Conservation (phyloP, 1,140 invertebrate species). For the Bombus waltoni region DNA sequence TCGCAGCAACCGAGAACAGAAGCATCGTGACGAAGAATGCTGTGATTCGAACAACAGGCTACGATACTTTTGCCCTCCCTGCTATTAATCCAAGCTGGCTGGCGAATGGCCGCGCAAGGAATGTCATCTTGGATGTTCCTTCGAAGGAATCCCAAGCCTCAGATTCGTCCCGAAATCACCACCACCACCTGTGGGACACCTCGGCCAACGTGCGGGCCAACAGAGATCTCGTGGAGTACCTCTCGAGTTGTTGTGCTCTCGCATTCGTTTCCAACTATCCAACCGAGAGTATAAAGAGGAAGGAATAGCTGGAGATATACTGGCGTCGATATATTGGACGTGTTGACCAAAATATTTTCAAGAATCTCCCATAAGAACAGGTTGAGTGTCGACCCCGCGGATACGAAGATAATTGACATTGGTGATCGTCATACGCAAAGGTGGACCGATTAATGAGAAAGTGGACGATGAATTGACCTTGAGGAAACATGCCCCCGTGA, state of each 20-base stretch:
- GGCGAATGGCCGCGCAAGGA: conserved; percentile 8
- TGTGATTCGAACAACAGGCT: conserved; percentile 44
- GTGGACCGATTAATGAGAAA: conserved; percentile 15
- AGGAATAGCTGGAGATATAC: neutral
- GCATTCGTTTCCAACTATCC: neutral
- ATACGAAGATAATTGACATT: neutral
- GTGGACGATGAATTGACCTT: conserved; percentile 57
- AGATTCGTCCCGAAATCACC: neutral
- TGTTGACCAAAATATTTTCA: neutral
- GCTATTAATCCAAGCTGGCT: neutral
- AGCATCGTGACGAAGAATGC: conserved; percentile 62
- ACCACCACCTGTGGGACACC: conserved; percentile 67
- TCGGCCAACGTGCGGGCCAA: conserved; percentile 51
- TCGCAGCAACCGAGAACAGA: conserved; percentile 73
- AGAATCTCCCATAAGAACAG: neutral
- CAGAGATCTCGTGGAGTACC: conserved; percentile 37
- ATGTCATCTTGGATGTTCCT: neutral
- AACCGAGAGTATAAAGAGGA: neutral
- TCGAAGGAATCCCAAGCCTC: neutral
- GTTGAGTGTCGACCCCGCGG: neutral
- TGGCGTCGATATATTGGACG: no score
- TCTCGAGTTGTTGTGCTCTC: conserved; percentile 26
- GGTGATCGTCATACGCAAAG: conserved; percentile 36
- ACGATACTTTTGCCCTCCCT: neutral
- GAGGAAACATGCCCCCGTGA: conserved; percentile 13